Evolutionary conservation across 2,113 vertebrate species (phyloP).

Genomic region (Phocoena phocoena): DNA sequence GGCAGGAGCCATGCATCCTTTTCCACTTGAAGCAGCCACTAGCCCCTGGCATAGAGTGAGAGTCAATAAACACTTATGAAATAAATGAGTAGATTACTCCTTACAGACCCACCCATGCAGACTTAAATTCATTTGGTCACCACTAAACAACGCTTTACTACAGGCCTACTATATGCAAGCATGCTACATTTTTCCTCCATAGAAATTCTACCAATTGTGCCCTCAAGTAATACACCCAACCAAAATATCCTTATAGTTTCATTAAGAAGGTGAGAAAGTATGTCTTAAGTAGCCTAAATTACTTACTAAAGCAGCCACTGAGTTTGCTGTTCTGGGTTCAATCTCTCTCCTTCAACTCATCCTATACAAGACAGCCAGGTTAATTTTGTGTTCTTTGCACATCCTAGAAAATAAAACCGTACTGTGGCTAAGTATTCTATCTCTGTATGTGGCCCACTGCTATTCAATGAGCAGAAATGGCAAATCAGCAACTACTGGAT

Average conservation of each 20-base stretch:
- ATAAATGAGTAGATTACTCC: background rate
- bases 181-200: background rate
- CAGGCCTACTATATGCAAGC: background rate
- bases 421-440: background rate
- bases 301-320: background rate
- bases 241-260: background rate
- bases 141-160: background rate
- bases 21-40: background rate
- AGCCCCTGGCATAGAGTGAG: background rate
- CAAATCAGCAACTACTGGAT: background rate
- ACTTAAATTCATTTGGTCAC: background rate
- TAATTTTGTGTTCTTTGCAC: background rate
- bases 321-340: background rate
- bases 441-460: background rate
- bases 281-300: background rate
- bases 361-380: background rate
- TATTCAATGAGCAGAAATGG: background rate
- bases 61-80: background rate
- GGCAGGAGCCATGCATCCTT: background rate
- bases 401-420: conserved; percentile 17
- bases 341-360: background rate
- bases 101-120: background rate
- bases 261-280: conserved; percentile 21
- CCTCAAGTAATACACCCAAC: background rate
- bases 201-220: background rate